A percentile compares a stretch with the other conserved stretches of the same genome.
These are phyloP conservation scores for Masticophis lateralis DNA, from an alignment of 2,797 vertebrate genomes.

Conservation along the genomic window DNA sequence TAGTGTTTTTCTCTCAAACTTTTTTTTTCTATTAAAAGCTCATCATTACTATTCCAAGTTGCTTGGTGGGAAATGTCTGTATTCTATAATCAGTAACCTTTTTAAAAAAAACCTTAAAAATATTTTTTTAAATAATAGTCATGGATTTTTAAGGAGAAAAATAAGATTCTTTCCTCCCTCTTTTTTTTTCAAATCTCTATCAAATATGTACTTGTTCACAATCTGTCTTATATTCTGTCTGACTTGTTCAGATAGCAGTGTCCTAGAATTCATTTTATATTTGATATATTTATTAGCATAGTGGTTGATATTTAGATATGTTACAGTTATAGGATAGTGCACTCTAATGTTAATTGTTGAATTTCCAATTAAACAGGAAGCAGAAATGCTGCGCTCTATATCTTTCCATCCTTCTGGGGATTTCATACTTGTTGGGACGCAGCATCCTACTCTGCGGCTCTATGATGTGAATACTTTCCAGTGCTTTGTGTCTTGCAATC, in stretches of 20 bases:
- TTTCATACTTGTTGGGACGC: conserved; percentile 93
- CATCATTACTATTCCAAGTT: background rate
- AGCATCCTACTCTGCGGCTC: conserved; percentile 93
- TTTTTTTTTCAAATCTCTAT: background rate
- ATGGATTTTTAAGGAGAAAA: background rate
- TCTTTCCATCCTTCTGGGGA: conserved; percentile 97
- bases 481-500: conserved; percentile 97
- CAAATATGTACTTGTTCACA: background rate
- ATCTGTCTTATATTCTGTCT: background rate
- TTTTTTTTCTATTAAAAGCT: background rate
- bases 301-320: background rate
- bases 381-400: conserved; percentile 96
- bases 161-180: background rate
- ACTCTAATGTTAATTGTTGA: background rate
- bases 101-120: background rate
- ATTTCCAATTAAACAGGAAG: conserved; percentile 80
- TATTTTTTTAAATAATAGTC: background rate
- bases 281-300: background rate
- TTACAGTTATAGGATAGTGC: background rate
- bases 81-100: background rate
- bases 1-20: background rate
- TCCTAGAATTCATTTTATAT: background rate
- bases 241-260: background rate
- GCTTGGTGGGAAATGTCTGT: background rate
- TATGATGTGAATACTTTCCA: conserved; percentile 99